Percentiles rank a stretch among this genome's conserved stretches.
These are phyloP conservation scores for Anarrhichthys ocellatus DNA, from an alignment of 2,113 vertebrate genomes.

Conservation along the genomic window DNA sequence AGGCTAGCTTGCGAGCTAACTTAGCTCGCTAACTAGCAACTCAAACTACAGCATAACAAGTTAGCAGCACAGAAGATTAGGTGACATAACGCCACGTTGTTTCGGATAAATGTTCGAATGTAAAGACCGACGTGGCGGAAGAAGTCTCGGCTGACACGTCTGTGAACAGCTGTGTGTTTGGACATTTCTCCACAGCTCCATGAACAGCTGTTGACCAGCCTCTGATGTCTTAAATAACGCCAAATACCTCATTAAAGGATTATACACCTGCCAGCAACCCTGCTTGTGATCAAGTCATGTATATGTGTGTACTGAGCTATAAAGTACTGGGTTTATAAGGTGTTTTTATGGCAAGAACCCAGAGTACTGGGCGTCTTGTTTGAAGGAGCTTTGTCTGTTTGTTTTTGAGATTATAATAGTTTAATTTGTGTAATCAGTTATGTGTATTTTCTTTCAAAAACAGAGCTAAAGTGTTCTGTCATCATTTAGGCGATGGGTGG, in stretches of 20 bases:
- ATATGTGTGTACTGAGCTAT: neutral
- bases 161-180: neutral
- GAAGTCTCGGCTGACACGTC: neutral
- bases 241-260: too few relatives aligned
- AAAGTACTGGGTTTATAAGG: too few relatives aligned
- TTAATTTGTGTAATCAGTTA: neutral
- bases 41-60: neutral
- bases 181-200: conserved; percentile 26
- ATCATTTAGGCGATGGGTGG: neutral
- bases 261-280: neutral
- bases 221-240: neutral
- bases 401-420: neutral
- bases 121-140: accelerated
- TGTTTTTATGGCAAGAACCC: neutral
- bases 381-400: neutral
- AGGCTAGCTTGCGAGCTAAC: conserved; percentile 60
- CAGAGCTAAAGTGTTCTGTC: neutral
- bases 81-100: too few relatives aligned
- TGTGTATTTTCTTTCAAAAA: neutral
- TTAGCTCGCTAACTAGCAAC: conserved; percentile 27
- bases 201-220: conserved; percentile 44
- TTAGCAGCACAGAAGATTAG: neutral
- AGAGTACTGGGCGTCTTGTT: neutral
- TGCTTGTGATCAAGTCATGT: neutral
- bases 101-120: neutral